A percentile compares a stretch with the other conserved stretches of the same genome.
Conservation (phyloP, 23 tunicate genomes). For the Halocynthia aurantium region DNA sequence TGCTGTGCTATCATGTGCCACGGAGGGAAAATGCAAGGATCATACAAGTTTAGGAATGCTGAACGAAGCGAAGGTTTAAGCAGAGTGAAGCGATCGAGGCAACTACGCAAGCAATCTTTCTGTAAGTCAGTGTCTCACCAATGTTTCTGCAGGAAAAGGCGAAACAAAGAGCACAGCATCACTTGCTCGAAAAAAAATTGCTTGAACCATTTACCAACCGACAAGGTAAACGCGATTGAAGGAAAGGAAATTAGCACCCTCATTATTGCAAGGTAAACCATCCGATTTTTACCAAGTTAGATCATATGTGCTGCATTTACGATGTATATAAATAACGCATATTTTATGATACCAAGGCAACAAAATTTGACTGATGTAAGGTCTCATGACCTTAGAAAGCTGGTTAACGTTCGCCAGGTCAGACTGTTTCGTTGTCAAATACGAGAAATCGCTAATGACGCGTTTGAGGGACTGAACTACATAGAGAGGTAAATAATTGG, state of each 20-base stretch:
- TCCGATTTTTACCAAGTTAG: background rate
- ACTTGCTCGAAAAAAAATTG: conserved; percentile 42
- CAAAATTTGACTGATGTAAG: conserved; percentile 22
- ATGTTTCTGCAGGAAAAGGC: conserved; percentile 35
- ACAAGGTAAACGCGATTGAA: conserved; percentile 11
- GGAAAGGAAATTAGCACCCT: conserved; percentile 20
- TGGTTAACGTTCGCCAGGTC: conserved; percentile 32
- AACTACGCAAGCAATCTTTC: too few species aligned
- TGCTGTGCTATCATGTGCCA: too few species aligned
- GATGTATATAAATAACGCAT: conserved; percentile 1
- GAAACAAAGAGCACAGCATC: conserved; percentile 21
- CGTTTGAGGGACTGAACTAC: conserved; percentile 21
- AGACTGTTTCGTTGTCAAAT: conserved; percentile 37
- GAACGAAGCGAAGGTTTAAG: too few species aligned
- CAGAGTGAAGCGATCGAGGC: too few species aligned
- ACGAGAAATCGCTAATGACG: conserved; percentile 9
- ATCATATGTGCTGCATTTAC: background rate
- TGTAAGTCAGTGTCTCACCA: background rate
- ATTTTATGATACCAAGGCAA: conserved; percentile 26
- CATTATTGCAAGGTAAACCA: conserved; percentile 35
- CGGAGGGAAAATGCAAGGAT: too few species aligned
- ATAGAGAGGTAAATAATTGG: conserved; percentile 28
- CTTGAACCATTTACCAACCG: conserved; percentile 40
- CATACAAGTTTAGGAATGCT: too few species aligned
- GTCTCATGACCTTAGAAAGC: conserved; percentile 3